Percentiles rank a stretch among this genome's conserved stretches.
Conservation (phyloP, 1,140 invertebrate species). For the Formica exsecta region DNA sequence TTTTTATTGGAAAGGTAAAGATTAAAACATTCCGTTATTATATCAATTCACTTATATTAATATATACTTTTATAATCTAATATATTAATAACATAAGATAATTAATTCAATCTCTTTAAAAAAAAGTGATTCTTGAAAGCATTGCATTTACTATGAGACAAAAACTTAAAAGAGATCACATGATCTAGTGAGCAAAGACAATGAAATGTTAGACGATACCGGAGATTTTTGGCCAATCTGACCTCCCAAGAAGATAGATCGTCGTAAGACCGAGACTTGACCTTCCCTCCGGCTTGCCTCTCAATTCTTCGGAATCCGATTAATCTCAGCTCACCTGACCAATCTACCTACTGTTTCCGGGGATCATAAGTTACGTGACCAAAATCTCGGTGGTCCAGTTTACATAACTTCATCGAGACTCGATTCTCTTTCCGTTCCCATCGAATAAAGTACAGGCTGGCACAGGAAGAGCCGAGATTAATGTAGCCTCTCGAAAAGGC, state of each 20-base stretch:
- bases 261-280: conserved; percentile 35
- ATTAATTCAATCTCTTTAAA: too few relatives aligned
- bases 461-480: conserved; percentile 27
- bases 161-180: conserved; percentile 1
- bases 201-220: conserved; percentile 47
- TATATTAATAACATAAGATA: too few relatives aligned
- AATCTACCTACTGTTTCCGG: conserved; percentile 64
- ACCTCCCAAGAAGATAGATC: conserved; percentile 71
- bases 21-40: too few relatives aligned
- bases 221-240: conserved; percentile 41
- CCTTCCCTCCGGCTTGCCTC: conserved; percentile 4
- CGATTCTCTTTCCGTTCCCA: not conserved
- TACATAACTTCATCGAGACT: conserved; percentile 8
- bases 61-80: too few relatives aligned
- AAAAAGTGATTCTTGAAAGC: not conserved
- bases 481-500: conserved; percentile 23
- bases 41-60: too few relatives aligned
- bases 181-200: conserved; percentile 47
- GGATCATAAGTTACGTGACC: conserved; percentile 72
- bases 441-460: not conserved
- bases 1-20: too few relatives aligned
- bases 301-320: conserved; percentile 34
- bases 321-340: conserved; percentile 72
- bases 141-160: not conserved
- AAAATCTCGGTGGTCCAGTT: conserved; percentile 66